Conservation (phyloP, 1,140 invertebrate genomes). For the Cydia pomonella region DNA sequence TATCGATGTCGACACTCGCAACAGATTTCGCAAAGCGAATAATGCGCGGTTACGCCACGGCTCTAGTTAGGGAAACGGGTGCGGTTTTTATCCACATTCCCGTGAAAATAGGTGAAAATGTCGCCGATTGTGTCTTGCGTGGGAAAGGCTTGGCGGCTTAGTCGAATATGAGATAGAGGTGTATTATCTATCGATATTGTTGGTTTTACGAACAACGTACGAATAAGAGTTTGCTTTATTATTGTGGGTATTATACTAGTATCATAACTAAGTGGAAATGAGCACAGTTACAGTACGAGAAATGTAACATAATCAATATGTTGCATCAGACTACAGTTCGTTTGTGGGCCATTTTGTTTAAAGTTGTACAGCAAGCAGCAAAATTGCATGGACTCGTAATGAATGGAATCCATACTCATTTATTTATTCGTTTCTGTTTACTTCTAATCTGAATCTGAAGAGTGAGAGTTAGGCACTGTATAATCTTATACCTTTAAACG, state of each 20-base stretch:
- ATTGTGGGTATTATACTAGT: background rate
- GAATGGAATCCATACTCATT: too few species aligned
- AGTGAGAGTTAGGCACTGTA: too few species aligned
- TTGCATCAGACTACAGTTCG: background rate
- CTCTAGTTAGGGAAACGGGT: constrained; percentile 57
- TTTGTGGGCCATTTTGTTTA: background rate
- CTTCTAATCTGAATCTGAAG: too few species aligned
- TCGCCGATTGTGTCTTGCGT: constrained; percentile 54
- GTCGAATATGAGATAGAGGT: constrained; percentile 47
- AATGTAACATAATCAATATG: background rate
- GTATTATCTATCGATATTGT: constrained; percentile 45
- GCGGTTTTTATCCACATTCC: constrained; percentile 58
- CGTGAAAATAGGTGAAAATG: constrained; percentile 75
- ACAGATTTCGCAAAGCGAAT: constrained; percentile 41
- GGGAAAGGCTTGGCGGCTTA: constrained; percentile 52
- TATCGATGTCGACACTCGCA: constrained; percentile 57
- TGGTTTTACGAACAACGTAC: constrained; percentile 25
- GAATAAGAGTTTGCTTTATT: background rate
- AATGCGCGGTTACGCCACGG: constrained; percentile 53
- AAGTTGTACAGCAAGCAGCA: background rate
- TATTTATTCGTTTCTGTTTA: too few species aligned
- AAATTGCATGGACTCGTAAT: background rate
- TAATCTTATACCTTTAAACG: too few species aligned
- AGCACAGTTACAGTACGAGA: background rate
- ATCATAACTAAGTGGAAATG: background rate